Base-by-base conservation (phyloP, 1,140 invertebrate genomes). In the Zaprionus davidi region DNA sequence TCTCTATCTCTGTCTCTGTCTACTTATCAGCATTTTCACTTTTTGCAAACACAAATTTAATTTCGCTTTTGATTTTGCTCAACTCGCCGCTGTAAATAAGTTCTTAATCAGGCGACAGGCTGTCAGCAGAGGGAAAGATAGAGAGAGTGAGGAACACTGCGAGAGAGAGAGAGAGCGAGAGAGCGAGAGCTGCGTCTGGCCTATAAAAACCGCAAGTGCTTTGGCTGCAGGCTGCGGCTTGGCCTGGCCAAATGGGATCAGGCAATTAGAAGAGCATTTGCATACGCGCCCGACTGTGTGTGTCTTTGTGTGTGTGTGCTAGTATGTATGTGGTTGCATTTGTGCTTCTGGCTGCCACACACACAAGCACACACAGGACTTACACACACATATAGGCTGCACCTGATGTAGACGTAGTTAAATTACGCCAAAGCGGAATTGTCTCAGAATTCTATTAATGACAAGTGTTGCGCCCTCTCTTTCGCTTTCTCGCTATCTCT, bases 81-180 rank as follows among this genome's bases (percentile, higher is more conserved):
- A 34, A 34, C 46, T 41, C 24, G 36, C 28, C 46, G 17, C 64
- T 60, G 66, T 59, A 69, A 74, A 62, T 62, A 79, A 79, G 71
- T 86, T 65, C 76, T 76, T 85, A 85, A 85, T 85, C 82, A 85
- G 82, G 82, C 66, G 57, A 44, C 53, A 71, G 41, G 26, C 73
- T 68, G 81, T 64, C 72, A 83, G 58, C 38, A 72, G 49, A 34
- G 44, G 38, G 22, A 38, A 24, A 12, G 11, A 28, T 1, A 1
- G 17, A 13, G n/a, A n/a, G 7, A 12, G 20, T 7, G 31, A 12
- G 31, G 9, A 3, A 53, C 22, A 24, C 6, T 17, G n/a, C 11
- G 20, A 15, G 15, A 5, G 9, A 6, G 57, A 9, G 3, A 58
- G 24, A 17, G 57, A 67, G 49, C 44, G 68, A 51, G 17, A 26